Evolutionary conservation across 64 coral and sea anemone species (phyloP).

Genomic region (Actinia tenebrosa): DNA sequence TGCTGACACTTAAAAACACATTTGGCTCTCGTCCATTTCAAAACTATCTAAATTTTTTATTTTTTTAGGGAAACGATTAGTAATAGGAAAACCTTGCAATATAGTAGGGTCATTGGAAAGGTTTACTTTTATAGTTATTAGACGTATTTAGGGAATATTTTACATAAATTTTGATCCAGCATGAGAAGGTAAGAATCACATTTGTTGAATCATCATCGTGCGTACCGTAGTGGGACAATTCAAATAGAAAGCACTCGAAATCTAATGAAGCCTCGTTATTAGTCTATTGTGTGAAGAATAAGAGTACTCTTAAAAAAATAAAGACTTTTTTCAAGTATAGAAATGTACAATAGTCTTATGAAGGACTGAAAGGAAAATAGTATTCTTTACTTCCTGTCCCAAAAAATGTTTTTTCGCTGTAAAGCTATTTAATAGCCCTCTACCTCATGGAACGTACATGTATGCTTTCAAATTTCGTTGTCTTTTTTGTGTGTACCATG

Average conservation of each 20-base stretch:
- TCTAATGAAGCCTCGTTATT: neutral
- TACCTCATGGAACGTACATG: neutral
- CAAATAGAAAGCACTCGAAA: conserved; percentile 3
- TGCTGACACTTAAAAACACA: neutral
- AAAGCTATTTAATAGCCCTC: neutral
- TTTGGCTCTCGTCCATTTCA: neutral
- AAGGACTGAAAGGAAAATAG: neutral
- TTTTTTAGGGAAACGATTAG: neutral
- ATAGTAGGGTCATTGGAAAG: neutral
- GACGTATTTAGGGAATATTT: neutral
- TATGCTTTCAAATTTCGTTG: neutral
- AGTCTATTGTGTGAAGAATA: neutral
- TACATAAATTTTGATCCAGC: neutral
- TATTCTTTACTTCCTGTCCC: neutral
- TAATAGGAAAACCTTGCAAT: neutral
- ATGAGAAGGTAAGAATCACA: too few relatives aligned
- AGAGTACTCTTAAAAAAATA: neutral
- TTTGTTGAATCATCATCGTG: too few relatives aligned
- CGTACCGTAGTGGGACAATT: neutral
- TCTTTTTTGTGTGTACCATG: neutral
- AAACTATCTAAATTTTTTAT: neutral
- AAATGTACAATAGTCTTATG: neutral
- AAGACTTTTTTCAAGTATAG: neutral
- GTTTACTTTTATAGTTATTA: neutral
- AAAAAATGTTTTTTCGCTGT: neutral